Conservation (phyloP, 2,113 vertebrate genomes). For the Istiophorus platypterus region DNA sequence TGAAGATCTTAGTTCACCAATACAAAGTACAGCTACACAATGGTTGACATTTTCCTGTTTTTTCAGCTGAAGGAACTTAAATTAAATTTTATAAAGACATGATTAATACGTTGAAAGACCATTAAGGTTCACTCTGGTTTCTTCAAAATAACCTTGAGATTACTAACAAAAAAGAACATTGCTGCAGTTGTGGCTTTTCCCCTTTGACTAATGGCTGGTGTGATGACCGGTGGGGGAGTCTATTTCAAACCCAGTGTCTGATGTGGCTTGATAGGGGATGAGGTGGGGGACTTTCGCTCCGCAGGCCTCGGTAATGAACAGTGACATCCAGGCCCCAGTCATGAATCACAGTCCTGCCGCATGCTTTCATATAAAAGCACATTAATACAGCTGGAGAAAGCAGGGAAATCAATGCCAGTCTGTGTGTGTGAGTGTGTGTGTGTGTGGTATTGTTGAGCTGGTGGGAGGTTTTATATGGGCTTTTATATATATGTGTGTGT, state of each 20-base stretch:
- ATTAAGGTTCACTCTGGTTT: not conserved
- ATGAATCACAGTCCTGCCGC: conserved; percentile 53
- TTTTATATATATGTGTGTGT: conserved; percentile 21
- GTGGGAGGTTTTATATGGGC: not conserved
- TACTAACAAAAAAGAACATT: not conserved
- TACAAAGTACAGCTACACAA: not conserved
- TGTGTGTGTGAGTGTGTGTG: conserved; percentile 34
- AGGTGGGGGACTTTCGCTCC: conserved; percentile 39
- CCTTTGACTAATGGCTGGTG: conserved; percentile 31
- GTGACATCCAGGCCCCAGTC: conserved; percentile 53
- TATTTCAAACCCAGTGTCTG: conserved; percentile 41
- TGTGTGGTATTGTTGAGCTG: not conserved
- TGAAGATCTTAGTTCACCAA: not conserved
- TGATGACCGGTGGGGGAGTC: conserved; percentile 36
- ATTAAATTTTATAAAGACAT: not conserved
- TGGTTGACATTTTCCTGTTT: not conserved
- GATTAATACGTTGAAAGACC: not conserved
- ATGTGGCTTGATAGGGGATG: conserved; percentile 42
- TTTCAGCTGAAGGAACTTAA: not conserved
- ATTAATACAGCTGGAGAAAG: conserved; percentile 64
- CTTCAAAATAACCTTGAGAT: not conserved
- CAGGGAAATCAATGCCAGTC: conserved; percentile 70
- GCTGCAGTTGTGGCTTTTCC: conserved; percentile 2
- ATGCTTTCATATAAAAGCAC: conserved; percentile 52
- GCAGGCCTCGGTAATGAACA: conserved; percentile 61